These are phyloP conservation scores for Gnathonemus echidnorhynchus DNA, from an alignment of 2,113 vertebrate species.

Conservation along the genomic window DNA sequence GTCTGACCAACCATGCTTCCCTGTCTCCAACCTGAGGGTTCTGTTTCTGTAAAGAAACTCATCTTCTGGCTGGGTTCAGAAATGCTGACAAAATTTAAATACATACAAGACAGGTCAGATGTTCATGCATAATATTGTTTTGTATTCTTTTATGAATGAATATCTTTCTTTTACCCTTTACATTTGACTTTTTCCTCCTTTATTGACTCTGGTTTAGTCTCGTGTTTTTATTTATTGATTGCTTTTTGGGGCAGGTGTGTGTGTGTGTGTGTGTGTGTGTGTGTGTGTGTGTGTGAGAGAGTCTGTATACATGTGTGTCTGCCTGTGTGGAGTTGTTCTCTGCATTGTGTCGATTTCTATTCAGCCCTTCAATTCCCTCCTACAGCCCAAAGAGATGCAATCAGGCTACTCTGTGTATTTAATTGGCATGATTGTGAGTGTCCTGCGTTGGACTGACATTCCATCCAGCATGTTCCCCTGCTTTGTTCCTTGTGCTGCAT, in stretches of 20 bases:
- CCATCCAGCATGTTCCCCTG: not conserved
- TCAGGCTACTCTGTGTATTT: not conserved
- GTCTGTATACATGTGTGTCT: too few relatives aligned
- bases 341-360: not conserved
- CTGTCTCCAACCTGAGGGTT: not conserved
- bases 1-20: not conserved
- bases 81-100: not conserved
- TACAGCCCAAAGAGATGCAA: not conserved
- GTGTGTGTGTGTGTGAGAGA: not conserved
- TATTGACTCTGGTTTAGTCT: not conserved
- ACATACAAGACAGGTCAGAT: not conserved
- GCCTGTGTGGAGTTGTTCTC: not conserved
- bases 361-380: not conserved
- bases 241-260: not conserved
- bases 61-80: not conserved
- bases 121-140: not conserved
- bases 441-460: not conserved
- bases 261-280: too few relatives aligned
- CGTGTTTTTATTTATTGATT: not conserved
- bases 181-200: not conserved
- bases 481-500: not conserved
- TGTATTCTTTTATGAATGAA: not conserved
- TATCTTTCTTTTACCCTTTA: not conserved
- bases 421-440: not conserved
- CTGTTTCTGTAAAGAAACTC: not conserved